Percentiles rank a stretch among this genome's conserved stretches.
phyloP scores from a whole-genome alignment of 2,113 vertebrate species.

The Gasterosteus nipponicus region DNA sequence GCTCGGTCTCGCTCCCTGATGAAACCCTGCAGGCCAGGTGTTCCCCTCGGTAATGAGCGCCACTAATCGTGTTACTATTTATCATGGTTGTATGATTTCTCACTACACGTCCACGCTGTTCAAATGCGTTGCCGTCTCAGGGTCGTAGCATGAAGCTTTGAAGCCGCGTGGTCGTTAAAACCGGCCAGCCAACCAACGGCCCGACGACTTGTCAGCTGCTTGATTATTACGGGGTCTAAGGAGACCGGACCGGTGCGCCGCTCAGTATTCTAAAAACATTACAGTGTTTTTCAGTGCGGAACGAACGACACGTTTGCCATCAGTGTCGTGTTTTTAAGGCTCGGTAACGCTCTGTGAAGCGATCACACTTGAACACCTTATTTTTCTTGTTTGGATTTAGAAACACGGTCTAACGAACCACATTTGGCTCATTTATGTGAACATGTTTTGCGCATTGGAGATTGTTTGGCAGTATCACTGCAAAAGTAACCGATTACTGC shows the following conservation, averaged over 20 bases:
- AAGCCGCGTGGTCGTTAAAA: neutral
- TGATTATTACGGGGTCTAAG: slow-evolving; percentile 31
- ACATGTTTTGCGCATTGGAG: neutral
- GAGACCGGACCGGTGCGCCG: slow-evolving; percentile 34
- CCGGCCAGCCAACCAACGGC: neutral
- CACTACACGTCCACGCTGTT: slow-evolving; percentile 35
- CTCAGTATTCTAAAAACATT: slow-evolving; percentile 60
- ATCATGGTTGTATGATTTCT: slow-evolving; percentile 23
- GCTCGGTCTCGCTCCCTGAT: slow-evolving; percentile 17
- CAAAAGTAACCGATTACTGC: neutral
- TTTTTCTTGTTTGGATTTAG: slow-evolving; percentile 3
- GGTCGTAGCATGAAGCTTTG: slow-evolving; percentile 46
- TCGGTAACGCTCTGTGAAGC: slow-evolving; percentile 6
- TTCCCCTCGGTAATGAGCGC: slow-evolving; percentile 30
- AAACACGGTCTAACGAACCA: neutral
- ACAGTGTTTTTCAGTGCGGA: slow-evolving; percentile 52
- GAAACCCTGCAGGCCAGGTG: slow-evolving; percentile 71
- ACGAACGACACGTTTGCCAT: slow-evolving; percentile 26
- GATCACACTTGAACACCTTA: slow-evolving; percentile 1
- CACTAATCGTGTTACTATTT: slow-evolving; percentile 33
- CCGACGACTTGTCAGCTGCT: slow-evolving; percentile 23
- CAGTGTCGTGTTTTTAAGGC: neutral
- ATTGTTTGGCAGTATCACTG: slow-evolving; percentile 16
- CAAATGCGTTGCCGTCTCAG: slow-evolving; percentile 60
- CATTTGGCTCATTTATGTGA: slow-evolving; percentile 4